These are phyloP conservation scores for Eudemis profundana DNA, from an alignment of 2,888 invertebrate genomes.

Conservation along the genomic window DNA sequence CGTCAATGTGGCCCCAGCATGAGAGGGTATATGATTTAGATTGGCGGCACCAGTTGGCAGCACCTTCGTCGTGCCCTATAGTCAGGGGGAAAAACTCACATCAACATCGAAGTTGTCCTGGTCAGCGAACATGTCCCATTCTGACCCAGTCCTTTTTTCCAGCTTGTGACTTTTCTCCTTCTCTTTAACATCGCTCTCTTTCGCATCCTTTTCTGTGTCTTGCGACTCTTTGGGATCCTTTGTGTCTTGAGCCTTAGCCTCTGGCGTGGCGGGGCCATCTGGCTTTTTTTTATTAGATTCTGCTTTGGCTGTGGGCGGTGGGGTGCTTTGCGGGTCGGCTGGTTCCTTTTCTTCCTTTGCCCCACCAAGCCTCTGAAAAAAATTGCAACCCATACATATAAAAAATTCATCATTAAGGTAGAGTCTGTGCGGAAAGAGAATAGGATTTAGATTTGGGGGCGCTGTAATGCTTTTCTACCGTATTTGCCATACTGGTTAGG, in stretches of 20 bases:
- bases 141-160: conserved; percentile 54
- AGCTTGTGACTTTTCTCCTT: not conserved
- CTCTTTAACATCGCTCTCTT: not conserved
- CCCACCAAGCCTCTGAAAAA: conserved; percentile 39
- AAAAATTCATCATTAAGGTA: no score
- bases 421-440: no score
- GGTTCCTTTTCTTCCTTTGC: conserved; percentile 7
- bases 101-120: conserved; percentile 90
- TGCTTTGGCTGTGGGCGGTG: conserved; percentile 18
- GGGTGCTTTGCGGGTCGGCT: conserved; percentile 13
- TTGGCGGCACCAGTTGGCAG: no score
- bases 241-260: not conserved
- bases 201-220: not conserved
- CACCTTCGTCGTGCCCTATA: no score
- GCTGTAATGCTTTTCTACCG: no score
- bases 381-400: no score
- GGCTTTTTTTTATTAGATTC: not conserved
- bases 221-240: not conserved
- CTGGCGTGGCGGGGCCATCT: not conserved
- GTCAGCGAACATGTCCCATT: conserved; percentile 97
- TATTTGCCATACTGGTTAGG: no score
- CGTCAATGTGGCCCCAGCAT: no score
- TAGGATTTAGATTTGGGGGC: no score
- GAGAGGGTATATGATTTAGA: no score
- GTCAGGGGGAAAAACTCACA: conserved; percentile 71